phyloP scores from a whole-genome alignment of 37 sponge, comb jelly and placozoan species.

The Theonella swinhoei region DNA sequence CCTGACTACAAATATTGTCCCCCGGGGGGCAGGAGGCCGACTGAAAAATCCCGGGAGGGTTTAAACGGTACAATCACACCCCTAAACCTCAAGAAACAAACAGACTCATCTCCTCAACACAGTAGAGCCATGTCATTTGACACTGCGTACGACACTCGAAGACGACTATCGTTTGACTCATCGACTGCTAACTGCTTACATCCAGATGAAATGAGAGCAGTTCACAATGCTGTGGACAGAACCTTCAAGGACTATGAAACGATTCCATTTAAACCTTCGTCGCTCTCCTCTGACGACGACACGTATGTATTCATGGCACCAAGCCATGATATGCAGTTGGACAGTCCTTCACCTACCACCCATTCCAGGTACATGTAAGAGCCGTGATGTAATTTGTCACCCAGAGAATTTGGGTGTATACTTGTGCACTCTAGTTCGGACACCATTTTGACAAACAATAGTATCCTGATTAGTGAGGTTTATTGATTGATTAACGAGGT shows the following conservation, averaged over 20 bases:
- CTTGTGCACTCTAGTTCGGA: too few relatives aligned
- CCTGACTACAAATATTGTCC: slow-evolving; percentile 37
- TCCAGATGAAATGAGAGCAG: background rate
- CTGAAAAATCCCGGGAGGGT: background rate
- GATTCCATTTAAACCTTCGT: background rate
- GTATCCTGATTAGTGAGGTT: too few relatives aligned
- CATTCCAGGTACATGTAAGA: background rate
- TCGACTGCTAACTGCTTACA: background rate
- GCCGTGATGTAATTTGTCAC: too few relatives aligned
- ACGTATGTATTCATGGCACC: slow-evolving; percentile 75
- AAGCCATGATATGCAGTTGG: slow-evolving; percentile 5
- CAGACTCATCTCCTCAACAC: background rate
- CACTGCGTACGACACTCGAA: background rate
- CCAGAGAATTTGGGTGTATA: too few relatives aligned
- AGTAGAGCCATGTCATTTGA: background rate
- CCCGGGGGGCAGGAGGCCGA: background rate
- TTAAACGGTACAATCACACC: background rate
- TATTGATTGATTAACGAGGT: too few relatives aligned
- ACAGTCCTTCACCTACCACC: background rate
- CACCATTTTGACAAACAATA: too few relatives aligned
- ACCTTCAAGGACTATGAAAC: background rate
- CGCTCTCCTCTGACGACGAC: slow-evolving; percentile 18
- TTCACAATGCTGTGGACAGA: background rate
- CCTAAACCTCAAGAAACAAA: background rate
- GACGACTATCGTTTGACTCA: background rate